Percentiles rank a stretch among this genome's conserved stretches.
Evolutionary conservation across 2,113 vertebrate species (phyloP).

Genomic region (Mormoops blainvillei): DNA sequence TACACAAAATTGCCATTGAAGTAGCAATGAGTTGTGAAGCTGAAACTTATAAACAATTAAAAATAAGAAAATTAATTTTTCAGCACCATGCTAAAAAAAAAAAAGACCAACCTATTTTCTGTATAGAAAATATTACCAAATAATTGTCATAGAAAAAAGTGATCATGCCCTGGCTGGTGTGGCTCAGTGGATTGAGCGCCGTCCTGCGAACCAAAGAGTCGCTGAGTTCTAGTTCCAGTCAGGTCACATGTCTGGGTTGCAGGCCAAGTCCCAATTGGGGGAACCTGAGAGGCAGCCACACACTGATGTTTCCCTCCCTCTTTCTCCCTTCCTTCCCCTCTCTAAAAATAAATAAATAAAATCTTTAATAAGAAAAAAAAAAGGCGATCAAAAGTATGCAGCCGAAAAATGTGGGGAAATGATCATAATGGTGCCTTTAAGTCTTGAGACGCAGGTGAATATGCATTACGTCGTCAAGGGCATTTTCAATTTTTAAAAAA

Average conservation of each 20-base stretch:
- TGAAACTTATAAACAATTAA: background rate
- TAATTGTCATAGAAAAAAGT: background rate
- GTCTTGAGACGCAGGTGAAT: background rate
- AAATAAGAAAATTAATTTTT: background rate
- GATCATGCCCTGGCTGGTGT: too few species aligned
- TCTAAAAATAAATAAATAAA: too few species aligned
- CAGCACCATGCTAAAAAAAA: background rate
- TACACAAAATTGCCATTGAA: background rate
- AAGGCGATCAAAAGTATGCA: background rate
- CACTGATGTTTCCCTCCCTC: too few species aligned
- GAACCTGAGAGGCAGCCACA: too few species aligned
- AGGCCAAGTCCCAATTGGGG: too few species aligned
- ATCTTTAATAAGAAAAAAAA: too few species aligned
- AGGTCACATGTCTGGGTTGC: too few species aligned
- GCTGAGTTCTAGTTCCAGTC: too few species aligned
- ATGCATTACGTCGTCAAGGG: background rate
- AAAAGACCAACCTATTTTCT: background rate
- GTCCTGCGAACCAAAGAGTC: too few species aligned
- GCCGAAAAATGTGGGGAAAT: background rate
- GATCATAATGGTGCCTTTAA: background rate
- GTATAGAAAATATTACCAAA: background rate
- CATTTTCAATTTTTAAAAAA: background rate
- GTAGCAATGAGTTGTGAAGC: background rate
- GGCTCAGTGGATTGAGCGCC: too few species aligned
- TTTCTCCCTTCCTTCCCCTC: too few species aligned